Evolutionary conservation across 1,140 invertebrate species (phyloP).

Genomic region (Tetramorium alpestre): DNA sequence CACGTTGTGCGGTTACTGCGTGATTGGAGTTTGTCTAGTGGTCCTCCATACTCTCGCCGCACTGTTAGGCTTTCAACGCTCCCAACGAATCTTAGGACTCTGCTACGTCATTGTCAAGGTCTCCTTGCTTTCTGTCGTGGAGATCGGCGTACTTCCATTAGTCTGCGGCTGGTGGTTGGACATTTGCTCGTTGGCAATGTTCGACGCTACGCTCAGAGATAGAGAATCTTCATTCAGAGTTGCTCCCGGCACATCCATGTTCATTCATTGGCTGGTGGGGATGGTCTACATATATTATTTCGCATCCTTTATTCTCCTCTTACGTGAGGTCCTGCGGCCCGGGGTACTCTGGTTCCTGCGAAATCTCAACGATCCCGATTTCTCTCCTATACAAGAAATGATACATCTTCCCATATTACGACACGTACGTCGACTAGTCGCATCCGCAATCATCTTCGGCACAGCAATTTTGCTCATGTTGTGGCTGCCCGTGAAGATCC

Average conservation of each 20-base stretch:
- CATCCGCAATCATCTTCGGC: conserved; percentile 98
- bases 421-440: conserved; percentile 95
- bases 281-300: conserved; percentile 99
- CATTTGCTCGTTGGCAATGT: conserved; percentile 98
- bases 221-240: conserved; percentile 94
- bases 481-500: conserved; percentile 96
- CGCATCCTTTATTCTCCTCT: conserved; percentile 97
- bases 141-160: conserved; percentile 98
- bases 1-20: conserved; percentile 96
- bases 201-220: conserved; percentile 96
- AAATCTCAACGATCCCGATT: conserved; percentile 99
- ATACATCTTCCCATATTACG: conserved; percentile 97
- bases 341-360: conserved; percentile 98
- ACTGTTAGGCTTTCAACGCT: conserved; percentile 91
- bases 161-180: conserved; percentile 99
- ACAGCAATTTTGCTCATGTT: conserved; percentile 98
- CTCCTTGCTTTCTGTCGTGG: conserved; percentile 95
- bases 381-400: conserved; percentile 99
- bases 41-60: conserved; percentile 93
- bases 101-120: conserved; percentile 99
- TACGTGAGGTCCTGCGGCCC: conserved; percentile 97
- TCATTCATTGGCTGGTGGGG: conserved; percentile 99
- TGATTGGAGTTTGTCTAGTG: conserved; percentile 94
- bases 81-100: conserved; percentile 94
- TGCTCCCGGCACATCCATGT: conserved; percentile 98